Conservation (phyloP, 2,113 vertebrate genomes). For the Calypte anna region DNA sequence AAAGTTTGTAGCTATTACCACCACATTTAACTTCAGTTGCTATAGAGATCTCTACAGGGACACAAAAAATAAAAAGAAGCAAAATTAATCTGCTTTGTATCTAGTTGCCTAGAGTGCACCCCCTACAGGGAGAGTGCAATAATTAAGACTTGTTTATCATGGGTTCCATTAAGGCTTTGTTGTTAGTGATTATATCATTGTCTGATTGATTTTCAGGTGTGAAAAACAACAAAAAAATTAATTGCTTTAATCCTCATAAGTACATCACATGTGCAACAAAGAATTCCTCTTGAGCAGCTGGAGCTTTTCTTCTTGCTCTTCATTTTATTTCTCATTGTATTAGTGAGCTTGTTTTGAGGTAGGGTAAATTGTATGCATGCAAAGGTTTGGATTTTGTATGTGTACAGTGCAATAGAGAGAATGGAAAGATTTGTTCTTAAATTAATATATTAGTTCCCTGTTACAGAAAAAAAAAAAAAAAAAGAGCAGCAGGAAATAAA, state of each 20-base stretch:
- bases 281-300: conserved; percentile 20
- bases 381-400: conserved; percentile 28
- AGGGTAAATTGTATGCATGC: neutral
- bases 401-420: conserved; percentile 29
- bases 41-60: conserved; percentile 67
- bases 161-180: conserved; percentile 53
- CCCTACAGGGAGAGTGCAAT: conserved; percentile 52
- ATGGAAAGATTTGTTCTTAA: conserved; percentile 51
- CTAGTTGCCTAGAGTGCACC: conserved; percentile 64
- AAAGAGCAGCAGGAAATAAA: conserved; percentile 19
- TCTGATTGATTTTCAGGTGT: conserved; percentile 68
- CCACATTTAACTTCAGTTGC: conserved; percentile 60
- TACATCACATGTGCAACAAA: neutral
- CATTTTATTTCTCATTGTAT: conserved; percentile 32
- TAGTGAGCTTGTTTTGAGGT: conserved; percentile 18
- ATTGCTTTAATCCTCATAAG: conserved; percentile 44
- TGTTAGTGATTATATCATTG: conserved; percentile 60
- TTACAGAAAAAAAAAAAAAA: neutral
- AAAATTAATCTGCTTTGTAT: conserved; percentile 70
- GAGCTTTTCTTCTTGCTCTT: conserved; percentile 44
- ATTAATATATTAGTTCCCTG: conserved; percentile 16
- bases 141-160: conserved; percentile 74
- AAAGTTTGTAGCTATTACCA: conserved; percentile 35
- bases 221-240: conserved; percentile 63
- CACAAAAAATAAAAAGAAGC: conserved; percentile 35